Evolutionary conservation across 2,888 invertebrate species (phyloP).

Genomic region (Ennomos erosarius): DNA sequence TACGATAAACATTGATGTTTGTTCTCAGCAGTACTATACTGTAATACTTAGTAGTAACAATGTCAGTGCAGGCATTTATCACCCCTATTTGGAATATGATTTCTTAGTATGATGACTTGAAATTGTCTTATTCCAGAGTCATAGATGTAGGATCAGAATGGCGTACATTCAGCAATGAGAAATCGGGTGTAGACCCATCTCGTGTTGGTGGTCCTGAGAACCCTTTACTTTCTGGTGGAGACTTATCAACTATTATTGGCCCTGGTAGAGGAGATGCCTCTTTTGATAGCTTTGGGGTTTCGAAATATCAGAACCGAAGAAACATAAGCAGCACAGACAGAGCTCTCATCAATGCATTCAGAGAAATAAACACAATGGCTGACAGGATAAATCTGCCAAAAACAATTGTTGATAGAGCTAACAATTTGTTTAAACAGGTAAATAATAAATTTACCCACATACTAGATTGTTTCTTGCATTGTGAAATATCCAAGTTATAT

Average conservation of each 20-base stretch:
- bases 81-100: background rate
- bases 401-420: slow-evolving; percentile 98
- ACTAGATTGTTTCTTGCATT: slow-evolving; percentile 15
- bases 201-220: slow-evolving; percentile 99
- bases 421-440: slow-evolving; percentile 98
- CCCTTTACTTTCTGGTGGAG: slow-evolving; percentile 96
- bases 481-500: background rate
- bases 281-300: slow-evolving; percentile 94
- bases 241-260: slow-evolving; percentile 98
- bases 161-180: slow-evolving; percentile 99
- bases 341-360: slow-evolving; percentile 97
- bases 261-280: slow-evolving; percentile 91
- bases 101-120: slow-evolving; percentile 2
- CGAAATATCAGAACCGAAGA: slow-evolving; percentile 90
- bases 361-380: slow-evolving; percentile 99
- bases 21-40: no score
- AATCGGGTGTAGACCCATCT: slow-evolving; percentile 98
- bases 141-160: slow-evolving; percentile 99
- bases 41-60: no score
- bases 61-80: no score
- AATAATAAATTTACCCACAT: slow-evolving; percentile 10
- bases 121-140: slow-evolving; percentile 86
- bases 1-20: no score
- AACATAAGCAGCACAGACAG: slow-evolving; percentile 97
- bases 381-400: slow-evolving; percentile 98